Evolutionary conservation across 1,140 invertebrate genomes (phyloP), one percentile per base, ranked within the genome.

Genomic region (Dufourea novaeangliae): DNA sequence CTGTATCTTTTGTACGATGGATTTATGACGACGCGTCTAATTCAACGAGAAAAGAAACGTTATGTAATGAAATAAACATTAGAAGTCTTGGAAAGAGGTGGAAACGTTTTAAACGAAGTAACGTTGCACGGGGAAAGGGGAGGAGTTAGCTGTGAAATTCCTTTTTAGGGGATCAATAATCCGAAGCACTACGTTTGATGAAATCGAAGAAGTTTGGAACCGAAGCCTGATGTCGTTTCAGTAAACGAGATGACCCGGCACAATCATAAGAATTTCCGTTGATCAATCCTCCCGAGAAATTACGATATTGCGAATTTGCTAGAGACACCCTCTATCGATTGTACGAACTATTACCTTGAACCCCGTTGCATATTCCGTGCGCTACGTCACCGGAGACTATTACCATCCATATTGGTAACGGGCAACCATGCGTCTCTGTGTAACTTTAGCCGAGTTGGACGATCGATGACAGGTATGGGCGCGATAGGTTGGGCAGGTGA

Each of bases 391-490:
- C 14, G n/a, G 20, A 54, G 20, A 37, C 50, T 27, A 44, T 66
- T 73, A 64, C 25, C 46, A 54, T 66, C 63, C 22, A 29, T 20
- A 29, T 14, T 52, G 46, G 27, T 39, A 59, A 29, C 3, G 20
- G 46, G 20, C 29, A 37, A n/a, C 61, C 61, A 22, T 17, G 61
- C 20, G 71, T 29, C 34, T 39, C 32, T 54, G 46, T 66, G 61
- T 22, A 73, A 64, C 71, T 54, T 29, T 27, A 32, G 20, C 3
- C 37, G 56, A 22, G 46, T 39, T 64, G 11, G 61, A 39, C 61
- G 71, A 73, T 73, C 61, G 61, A 73, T 66, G 71, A 54, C 71
- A 73, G 25, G 25, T 54, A 73, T 73, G 52, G 32, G 46, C 34
- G 20, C 25, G 61, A 25, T 17, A 34, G 12, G 1, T 64, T 46